Percentiles rank a stretch among this genome's conserved stretches.
phyloP scores from a whole-genome alignment of 2,888 invertebrate species.

The Eupithecia exiguata region DNA sequence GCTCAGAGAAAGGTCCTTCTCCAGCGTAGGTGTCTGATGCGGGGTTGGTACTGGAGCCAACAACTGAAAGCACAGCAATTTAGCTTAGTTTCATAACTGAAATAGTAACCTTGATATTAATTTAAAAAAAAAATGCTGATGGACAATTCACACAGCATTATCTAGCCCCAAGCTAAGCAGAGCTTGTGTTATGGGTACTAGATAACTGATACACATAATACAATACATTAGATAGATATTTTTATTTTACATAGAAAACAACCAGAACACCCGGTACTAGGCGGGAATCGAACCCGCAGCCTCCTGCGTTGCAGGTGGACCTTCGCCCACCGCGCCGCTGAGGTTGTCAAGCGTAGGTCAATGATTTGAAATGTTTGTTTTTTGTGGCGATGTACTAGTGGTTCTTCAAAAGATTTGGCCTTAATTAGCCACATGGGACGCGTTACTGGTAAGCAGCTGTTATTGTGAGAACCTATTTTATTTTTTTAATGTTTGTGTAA shows the following conservation, averaged over 20 bases:
- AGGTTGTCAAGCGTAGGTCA: too few species aligned
- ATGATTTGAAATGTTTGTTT: background rate
- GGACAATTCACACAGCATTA: too few species aligned
- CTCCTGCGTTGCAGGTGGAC: too few species aligned
- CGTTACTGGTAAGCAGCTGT: background rate
- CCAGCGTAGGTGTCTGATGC: constrained; percentile 81
- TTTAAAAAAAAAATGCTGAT: too few species aligned
- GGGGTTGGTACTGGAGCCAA: constrained; percentile 66
- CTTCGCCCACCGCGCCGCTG: too few species aligned
- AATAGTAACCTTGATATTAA: background rate
- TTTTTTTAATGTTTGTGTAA: background rate
- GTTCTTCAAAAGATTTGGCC: background rate
- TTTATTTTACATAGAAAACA: too few species aligned
- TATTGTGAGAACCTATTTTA: background rate
- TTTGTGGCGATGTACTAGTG: background rate
- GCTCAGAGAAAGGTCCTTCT: constrained; percentile 81
- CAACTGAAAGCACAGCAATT: constrained; percentile 51
- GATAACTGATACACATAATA: too few species aligned
- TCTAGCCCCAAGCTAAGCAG: too few species aligned
- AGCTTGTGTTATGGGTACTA: too few species aligned
- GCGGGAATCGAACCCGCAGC: too few species aligned
- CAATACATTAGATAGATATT: too few species aligned
- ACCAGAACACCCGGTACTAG: too few species aligned
- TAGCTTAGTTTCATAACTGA: background rate
- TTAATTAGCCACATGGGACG: background rate